These are phyloP conservation scores for Hemibagrus guttatus DNA, from an alignment of 2,797 vertebrate genomes.

Conservation along the genomic window DNA sequence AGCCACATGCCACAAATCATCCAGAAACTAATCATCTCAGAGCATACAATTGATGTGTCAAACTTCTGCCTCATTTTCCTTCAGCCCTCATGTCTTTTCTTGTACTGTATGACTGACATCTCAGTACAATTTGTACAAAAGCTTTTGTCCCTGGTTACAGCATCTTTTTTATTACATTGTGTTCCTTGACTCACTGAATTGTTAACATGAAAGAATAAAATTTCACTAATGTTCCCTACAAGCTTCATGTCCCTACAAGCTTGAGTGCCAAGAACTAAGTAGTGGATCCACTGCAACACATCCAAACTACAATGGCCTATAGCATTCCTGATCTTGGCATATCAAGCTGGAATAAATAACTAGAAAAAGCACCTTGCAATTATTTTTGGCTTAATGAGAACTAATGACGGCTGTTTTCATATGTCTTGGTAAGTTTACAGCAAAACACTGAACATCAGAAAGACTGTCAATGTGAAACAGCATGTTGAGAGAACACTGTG, in stretches of 20 bases:
- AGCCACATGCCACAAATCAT: constrained; percentile 32
- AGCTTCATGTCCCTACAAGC: constrained; percentile 19
- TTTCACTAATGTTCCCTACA: constrained; percentile 29
- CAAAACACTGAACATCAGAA: constrained; percentile 4
- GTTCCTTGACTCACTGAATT: constrained; percentile 34
- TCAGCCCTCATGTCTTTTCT: not conserved
- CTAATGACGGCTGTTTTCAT: constrained; percentile 28
- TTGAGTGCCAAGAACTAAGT: constrained; percentile 33
- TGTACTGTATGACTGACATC: constrained; percentile 29
- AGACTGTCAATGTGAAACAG: not conserved
- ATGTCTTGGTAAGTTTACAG: not conserved
- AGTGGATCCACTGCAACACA: constrained; percentile 1
- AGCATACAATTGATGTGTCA: constrained; percentile 15
- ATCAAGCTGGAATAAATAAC: constrained; percentile 6
- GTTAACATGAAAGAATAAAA: constrained; percentile 41
- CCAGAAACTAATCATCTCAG: constrained; percentile 18
- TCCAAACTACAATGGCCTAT: constrained; percentile 11
- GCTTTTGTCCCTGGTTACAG: constrained; percentile 36
- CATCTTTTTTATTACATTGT: constrained; percentile 48
- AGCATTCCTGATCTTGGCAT: not conserved
- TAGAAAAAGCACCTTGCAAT: not conserved
- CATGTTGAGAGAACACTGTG: constrained; percentile 6
- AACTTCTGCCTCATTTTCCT: constrained; percentile 24
- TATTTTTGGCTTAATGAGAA: constrained; percentile 24
- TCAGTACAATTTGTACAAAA: constrained; percentile 51